Evolutionary conservation across 2,797 vertebrate genomes (phyloP), one percentile per base, ranked within the genome.

Genomic region (Poecilia wingei): DNA sequence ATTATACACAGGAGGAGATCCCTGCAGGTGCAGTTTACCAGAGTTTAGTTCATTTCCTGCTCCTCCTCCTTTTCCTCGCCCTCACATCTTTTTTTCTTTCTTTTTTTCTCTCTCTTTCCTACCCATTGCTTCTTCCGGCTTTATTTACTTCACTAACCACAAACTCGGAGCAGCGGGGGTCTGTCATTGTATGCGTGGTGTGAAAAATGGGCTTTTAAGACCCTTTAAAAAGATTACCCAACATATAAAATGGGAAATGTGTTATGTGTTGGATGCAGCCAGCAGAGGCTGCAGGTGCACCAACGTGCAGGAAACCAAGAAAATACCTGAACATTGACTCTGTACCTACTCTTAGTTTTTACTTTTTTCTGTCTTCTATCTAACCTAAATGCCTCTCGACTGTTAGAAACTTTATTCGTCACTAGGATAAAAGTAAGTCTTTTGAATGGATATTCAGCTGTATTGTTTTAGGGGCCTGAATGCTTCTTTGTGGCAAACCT

Each of bases 1-100:
- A 95, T 96, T 95, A 95, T 91, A 94, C 88, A 91, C 90, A 93
- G 89, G 92, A 94, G 90, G 89, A 92, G 91, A 93, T 91, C 89
- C 87, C 94, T 92, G 91, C 94, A 95, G 91, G 94, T 94, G 94
- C 91, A 94, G 92, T 93, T 93, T 92, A 94, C 89, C 82, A 88
- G 90, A 92, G 90, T 94, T 94, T 90, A 93, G 87, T 93, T 89
- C 84, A 87, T 90, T 93, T 93, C 90, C 89, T 88, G 80, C 86
- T 93, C 87, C 90, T 90, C 88, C 90, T 87, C 72, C 69, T 85
- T 77, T 43, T 79, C 55, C n/a, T 79, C 39, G 73, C 75, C 28
- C 72, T 46, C 57, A 51, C 77, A 70, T 72, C 49, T 77, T 59
- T 80, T 75, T 82, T 73, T 82, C 5, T 22, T 8, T 22, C 8